Evolutionary conservation across 2,888 invertebrate species (phyloP).

Genomic region (Cryptocephalus primarius): DNA sequence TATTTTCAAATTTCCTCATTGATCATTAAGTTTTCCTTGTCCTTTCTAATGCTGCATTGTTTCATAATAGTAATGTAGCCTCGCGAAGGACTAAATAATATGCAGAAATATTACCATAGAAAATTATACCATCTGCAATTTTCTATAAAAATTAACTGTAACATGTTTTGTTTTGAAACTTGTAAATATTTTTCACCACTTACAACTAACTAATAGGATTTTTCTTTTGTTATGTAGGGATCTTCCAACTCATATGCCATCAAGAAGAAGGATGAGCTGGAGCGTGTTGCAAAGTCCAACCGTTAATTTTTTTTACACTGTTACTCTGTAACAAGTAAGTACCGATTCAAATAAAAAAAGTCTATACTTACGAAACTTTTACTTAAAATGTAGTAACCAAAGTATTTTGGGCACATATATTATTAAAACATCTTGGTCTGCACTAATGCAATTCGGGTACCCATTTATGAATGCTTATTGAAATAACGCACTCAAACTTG

Average conservation of each 20-base stretch:
- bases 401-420: too few relatives aligned
- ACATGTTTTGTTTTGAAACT: conserved; percentile 4
- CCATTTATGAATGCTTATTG: too few relatives aligned
- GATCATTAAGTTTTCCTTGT: conserved; percentile 1
- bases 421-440: too few relatives aligned
- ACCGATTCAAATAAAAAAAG: too few relatives aligned
- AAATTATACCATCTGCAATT: conserved; percentile 4
- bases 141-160: conserved; percentile 11
- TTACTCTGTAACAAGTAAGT: too few relatives aligned
- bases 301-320: conserved; percentile 59
- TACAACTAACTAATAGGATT: neutral
- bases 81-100: conserved; percentile 14
- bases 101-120: conserved; percentile 13
- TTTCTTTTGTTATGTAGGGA: conserved; percentile 47
- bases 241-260: conserved; percentile 99
- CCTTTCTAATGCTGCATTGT: conserved; percentile 15
- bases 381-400: too few relatives aligned
- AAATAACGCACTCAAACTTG: too few relatives aligned
- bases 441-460: too few relatives aligned
- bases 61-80: conserved; percentile 10
- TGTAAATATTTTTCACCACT: neutral
- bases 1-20: too few relatives aligned
- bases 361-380: too few relatives aligned
- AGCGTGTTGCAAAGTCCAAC: conserved; percentile 99
- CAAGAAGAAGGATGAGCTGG: conserved; percentile 99